Percentiles rank a stretch among this genome's conserved stretches.
phyloP scores from a whole-genome alignment of 37 sponge, comb jelly and placozoan species.

The Diacarnus erythraeanus region DNA sequence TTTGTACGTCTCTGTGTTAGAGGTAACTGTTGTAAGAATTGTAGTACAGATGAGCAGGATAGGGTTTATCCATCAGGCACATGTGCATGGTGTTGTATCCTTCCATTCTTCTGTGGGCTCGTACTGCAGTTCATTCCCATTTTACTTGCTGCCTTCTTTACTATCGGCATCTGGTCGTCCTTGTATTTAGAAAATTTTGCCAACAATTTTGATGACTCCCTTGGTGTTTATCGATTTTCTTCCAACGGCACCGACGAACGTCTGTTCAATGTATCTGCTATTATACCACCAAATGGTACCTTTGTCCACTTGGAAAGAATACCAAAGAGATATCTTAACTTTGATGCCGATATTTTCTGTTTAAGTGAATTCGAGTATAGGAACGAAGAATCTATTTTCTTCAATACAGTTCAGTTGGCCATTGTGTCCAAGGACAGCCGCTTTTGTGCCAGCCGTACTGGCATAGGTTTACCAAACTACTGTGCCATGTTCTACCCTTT shows the following conservation, averaged over 20 bases:
- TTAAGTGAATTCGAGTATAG: constrained; percentile 26
- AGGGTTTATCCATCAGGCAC: background rate
- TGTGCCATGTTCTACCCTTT: background rate
- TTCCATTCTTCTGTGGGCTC: background rate
- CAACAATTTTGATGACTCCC: constrained; percentile 1
- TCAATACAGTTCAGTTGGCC: constrained; percentile 1
- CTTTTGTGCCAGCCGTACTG: constrained; percentile 9
- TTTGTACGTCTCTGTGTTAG: background rate
- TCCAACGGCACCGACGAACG: background rate
- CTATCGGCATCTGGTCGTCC: background rate
- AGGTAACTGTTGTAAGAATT: background rate
- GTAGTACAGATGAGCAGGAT: background rate
- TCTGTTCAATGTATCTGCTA: constrained; percentile 7
- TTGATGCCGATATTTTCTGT: constrained; percentile 1
- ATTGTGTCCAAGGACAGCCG: background rate
- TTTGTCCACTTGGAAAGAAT: constrained; percentile 9
- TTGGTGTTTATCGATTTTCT: constrained; percentile 5
- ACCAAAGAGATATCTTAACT: too few relatives aligned
- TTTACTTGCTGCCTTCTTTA: background rate
- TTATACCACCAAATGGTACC: constrained; percentile 20
- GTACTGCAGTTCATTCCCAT: background rate
- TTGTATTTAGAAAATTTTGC: background rate
- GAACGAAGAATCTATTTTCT: background rate
- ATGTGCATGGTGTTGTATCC: background rate
- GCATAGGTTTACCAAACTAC: background rate